phyloP scores from a whole-genome alignment of 1,140 invertebrate species.

The Pissodes strobi region DNA sequence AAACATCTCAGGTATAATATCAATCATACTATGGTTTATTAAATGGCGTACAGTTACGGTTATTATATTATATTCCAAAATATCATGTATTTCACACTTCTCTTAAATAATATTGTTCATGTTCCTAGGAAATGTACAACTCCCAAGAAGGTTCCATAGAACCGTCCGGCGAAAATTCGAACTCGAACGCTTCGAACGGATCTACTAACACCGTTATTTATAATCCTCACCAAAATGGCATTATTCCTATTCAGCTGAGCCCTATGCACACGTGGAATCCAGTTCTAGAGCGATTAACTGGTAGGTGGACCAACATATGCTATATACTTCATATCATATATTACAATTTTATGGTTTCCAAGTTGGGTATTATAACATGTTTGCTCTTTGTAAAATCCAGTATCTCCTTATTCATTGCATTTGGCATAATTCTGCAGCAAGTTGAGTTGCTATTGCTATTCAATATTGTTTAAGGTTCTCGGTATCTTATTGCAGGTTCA shows the following conservation, averaged over 20 bases:
- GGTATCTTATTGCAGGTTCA: too few species aligned
- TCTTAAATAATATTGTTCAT: neutral
- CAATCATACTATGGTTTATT: too few species aligned
- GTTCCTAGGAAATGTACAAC: slow-evolving; percentile 24
- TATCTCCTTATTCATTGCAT: too few species aligned
- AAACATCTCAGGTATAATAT: slow-evolving; percentile 47
- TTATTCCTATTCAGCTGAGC: slow-evolving; percentile 40
- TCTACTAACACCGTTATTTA: slow-evolving; percentile 69
- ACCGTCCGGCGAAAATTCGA: slow-evolving; percentile 38
- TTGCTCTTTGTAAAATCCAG: neutral
- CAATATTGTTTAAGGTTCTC: too few species aligned
- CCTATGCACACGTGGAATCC: slow-evolving; percentile 67
- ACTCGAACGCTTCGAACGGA: slow-evolving; percentile 62
- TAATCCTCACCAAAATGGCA: slow-evolving; percentile 57
- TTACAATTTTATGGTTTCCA: too few species aligned
- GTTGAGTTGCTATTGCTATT: too few species aligned
- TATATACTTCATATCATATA: too few species aligned
- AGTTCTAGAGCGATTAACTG: slow-evolving; percentile 82
- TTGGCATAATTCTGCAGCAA: too few species aligned
- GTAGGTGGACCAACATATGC: too few species aligned
- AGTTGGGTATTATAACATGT: neutral
- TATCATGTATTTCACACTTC: too few species aligned
- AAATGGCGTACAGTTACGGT: too few species aligned
- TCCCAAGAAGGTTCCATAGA: slow-evolving; percentile 24
- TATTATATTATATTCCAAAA: too few species aligned